Percentiles rank a stretch among this genome's conserved stretches.
phyloP scores from a whole-genome alignment of 2,113 vertebrate species.

The Heterotis niloticus region DNA sequence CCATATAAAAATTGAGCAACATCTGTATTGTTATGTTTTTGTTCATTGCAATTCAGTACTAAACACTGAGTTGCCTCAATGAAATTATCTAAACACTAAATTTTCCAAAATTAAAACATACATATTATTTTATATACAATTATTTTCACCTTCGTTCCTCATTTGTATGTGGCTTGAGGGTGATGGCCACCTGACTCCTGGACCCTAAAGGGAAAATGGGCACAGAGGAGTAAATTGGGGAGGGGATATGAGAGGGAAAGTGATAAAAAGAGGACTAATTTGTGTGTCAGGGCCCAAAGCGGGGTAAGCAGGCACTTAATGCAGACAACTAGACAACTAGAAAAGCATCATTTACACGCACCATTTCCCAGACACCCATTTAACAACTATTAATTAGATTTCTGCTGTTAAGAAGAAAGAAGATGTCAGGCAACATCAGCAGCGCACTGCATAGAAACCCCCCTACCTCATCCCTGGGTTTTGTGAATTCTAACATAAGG shows the following conservation, averaged over 20 bases:
- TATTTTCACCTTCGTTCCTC: background rate
- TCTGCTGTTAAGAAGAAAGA: slow-evolving; percentile 12
- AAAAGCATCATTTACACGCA: slow-evolving; percentile 29
- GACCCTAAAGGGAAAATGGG: slow-evolving; percentile 1
- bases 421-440: slow-evolving; percentile 16
- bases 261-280: slow-evolving; percentile 61
- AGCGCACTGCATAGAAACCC: background rate
- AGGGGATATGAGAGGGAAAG: slow-evolving; percentile 23
- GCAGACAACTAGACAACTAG: slow-evolving; percentile 40
- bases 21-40: no score
- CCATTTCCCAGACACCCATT: slow-evolving; percentile 25
- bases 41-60: no score
- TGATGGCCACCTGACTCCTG: background rate
- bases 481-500: slow-evolving; percentile 25
- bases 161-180: background rate
- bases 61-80: no score
- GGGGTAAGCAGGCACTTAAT: slow-evolving; percentile 23
- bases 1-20: no score
- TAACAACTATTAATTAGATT: slow-evolving; percentile 35
- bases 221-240: slow-evolving; percentile 12
- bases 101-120: background rate
- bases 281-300: slow-evolving; percentile 60
- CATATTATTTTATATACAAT: slow-evolving; percentile 15
- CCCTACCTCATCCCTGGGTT: slow-evolving; percentile 16
- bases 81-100: background rate